Evolutionary conservation across 2,888 invertebrate species (phyloP).

Genomic region (Lamellibrachia satsuma): DNA sequence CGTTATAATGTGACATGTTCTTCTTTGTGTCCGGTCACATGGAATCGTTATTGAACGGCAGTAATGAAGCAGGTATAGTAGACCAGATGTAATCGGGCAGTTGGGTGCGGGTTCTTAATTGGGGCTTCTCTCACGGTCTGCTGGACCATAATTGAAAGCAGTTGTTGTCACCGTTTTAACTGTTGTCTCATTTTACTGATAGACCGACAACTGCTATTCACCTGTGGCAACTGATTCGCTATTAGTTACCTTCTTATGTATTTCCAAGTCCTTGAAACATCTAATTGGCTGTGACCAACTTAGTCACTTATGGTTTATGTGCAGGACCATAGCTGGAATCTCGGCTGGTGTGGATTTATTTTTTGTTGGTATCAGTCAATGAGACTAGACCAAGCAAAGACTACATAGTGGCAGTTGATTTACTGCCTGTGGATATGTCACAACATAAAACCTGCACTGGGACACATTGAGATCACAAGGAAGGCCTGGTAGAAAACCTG

Average conservation of each 20-base stretch:
- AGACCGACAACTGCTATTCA: background rate
- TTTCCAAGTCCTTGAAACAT: background rate
- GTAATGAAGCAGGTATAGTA: slow-evolving; percentile 17
- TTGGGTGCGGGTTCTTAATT: background rate
- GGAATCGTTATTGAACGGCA: background rate
- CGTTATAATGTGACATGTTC: background rate
- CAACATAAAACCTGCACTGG: background rate
- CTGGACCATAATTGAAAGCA: background rate
- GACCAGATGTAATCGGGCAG: slow-evolving; percentile 1
- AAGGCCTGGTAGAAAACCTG: no score
- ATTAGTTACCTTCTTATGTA: background rate
- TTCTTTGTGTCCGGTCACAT: background rate
- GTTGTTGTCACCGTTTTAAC: background rate
- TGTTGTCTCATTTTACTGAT: background rate
- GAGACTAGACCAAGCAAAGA: background rate
- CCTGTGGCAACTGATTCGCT: background rate
- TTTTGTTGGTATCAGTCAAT: background rate
- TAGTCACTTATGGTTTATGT: background rate
- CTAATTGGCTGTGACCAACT: background rate
- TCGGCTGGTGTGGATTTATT: background rate
- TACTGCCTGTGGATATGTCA: background rate
- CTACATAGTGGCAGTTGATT: background rate
- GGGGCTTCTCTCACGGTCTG: background rate
- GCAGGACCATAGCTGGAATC: background rate
- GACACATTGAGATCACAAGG: no score